A percentile compares a stretch with the other conserved stretches of the same genome.
Conservation (phyloP, 2,113 vertebrate genomes). For the Porphyrio hochstetteri region DNA sequence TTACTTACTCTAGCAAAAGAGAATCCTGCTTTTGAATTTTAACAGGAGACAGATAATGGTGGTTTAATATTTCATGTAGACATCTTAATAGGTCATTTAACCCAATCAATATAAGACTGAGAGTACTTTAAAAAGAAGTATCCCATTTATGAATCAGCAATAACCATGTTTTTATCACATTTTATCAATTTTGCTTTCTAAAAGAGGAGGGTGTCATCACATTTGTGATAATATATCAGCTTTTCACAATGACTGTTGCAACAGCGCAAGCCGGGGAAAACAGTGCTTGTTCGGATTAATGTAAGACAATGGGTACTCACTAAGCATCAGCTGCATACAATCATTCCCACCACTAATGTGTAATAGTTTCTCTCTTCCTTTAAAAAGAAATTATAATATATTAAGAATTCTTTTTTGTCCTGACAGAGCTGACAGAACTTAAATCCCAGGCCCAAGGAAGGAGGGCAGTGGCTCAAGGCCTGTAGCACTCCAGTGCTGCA, state of each 20-base stretch:
- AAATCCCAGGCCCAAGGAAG: not conserved
- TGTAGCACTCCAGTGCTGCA: not conserved
- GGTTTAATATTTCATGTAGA: slow-evolving; percentile 9
- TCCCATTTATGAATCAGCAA: not conserved
- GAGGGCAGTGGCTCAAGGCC: not conserved
- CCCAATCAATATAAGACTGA: not conserved
- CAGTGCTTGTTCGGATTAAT: slow-evolving; percentile 26
- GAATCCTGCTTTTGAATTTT: not conserved
- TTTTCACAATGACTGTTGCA: slow-evolving; percentile 6
- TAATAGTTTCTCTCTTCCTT: not conserved
- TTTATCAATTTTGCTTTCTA: slow-evolving; percentile 23
- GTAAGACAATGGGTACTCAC: slow-evolving; percentile 9
- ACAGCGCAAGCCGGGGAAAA: not conserved
- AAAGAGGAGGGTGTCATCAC: not conserved
- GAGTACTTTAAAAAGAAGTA: not conserved
- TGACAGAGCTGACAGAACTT: not conserved
- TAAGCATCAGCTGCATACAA: not conserved
- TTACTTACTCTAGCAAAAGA: not conserved
- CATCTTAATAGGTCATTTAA: slow-evolving; percentile 17
- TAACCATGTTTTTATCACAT: not conserved
- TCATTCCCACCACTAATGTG: not conserved
- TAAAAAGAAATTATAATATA: not conserved
- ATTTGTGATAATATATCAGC: not conserved
- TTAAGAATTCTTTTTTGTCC: not conserved
- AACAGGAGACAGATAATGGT: not conserved